Conservation (phyloP, 1,140 invertebrate species). For the Drosophila tani region DNA sequence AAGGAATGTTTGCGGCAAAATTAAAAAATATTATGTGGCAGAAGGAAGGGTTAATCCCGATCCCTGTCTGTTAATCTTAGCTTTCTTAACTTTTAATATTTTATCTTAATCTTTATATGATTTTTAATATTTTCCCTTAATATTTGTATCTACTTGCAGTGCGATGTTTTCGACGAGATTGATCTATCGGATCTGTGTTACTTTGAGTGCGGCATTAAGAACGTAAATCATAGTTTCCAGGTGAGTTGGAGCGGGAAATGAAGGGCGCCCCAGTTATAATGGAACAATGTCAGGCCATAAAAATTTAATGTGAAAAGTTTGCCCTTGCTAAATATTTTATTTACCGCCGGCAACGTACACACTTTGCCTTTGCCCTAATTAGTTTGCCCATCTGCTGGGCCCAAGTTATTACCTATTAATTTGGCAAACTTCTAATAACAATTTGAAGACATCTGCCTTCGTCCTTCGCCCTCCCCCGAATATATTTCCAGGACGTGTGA, state of each 20-base stretch:
- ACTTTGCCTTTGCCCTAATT: conserved; percentile 32
- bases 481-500: conserved; percentile 3
- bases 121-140: conserved; percentile 1
- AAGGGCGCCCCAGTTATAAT: conserved; percentile 12
- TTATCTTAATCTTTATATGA: no score
- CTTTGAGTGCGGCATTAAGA: conserved; percentile 94
- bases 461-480: background rate
- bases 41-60: conserved; percentile 7
- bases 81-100: background rate
- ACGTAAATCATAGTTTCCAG: conserved; percentile 95
- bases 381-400: conserved; percentile 24
- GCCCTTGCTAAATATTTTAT: conserved; percentile 46
- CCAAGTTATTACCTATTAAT: conserved; percentile 44
- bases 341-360: background rate
- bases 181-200: conserved; percentile 93
- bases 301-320: conserved; percentile 58
- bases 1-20: conserved; percentile 31
- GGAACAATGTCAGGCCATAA: conserved; percentile 40
- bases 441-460: conserved; percentile 9
- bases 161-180: conserved; percentile 94
- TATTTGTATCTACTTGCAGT: conserved; percentile 87
- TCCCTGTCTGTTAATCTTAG: background rate
- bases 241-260: conserved; percentile 85
- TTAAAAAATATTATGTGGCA: conserved; percentile 32
- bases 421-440: conserved; percentile 27